Base-by-base conservation (phyloP, 2,113 vertebrate species). In the Puntigrus tetrazona region DNA sequence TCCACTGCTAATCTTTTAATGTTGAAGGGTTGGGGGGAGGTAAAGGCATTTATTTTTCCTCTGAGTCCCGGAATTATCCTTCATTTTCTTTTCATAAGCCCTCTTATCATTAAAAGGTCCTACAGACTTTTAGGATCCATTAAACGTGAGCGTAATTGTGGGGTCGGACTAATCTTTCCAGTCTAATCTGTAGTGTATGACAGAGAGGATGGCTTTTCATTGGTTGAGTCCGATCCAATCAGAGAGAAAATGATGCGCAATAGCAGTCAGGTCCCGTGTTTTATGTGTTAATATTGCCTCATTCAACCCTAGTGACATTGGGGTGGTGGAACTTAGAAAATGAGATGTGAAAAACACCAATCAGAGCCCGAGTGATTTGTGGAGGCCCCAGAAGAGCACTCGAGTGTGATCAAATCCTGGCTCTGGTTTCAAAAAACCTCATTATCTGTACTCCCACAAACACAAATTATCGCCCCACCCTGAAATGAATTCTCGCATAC, bases 1-100 rank as follows among this genome's bases (percentile, higher is more conserved):
- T 88, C 16, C 77, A 31, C 55, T 31, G 78, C 52, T 84, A 78
- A 86, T 88, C 82, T 72, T 81, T 86, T 84, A 86, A 86, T 86
- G 55, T 73, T 65, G 34, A 25, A 72, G 59, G 78, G 82, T n/a
- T n/a, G n/a, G 67, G 72, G 25, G 2, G 61, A 76, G 27, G 20
- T 34, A 45, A 47, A 55, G 70, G 43, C 79, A 70, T 70, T 82
- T 82, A 36, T 82, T 45, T 83, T 73, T 47, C 20, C 38, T 50
- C 7, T 11, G 25, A 81, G 59, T 55, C 78, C 61, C 41, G 3
- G 67, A 72, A 74, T 65, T 63, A 74, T 85, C 36, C 41, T 73
- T 73, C 14, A 81, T 70, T 77, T 80, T 43, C n/a, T 70, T 75
- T 86, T 74, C 41, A 70, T 41, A 81, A 85, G 65, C 18, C 10